Base-by-base conservation (phyloP, 2,113 vertebrate species). In the Irena cyanogastra region DNA sequence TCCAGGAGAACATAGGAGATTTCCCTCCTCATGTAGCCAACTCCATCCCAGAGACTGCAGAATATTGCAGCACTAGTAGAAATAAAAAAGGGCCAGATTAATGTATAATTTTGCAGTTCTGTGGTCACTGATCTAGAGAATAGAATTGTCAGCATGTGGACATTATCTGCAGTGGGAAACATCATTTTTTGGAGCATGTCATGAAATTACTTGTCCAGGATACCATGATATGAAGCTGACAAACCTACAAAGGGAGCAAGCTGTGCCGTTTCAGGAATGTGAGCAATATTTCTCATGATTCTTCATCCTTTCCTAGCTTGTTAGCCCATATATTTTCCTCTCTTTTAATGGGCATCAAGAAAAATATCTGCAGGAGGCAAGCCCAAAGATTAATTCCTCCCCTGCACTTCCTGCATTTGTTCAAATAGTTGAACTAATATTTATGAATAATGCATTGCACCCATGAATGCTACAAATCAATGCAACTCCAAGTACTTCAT, bases 391-490 rank as follows among this genome's bases (percentile, higher is more conserved):
- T 78, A 78, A 70, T 80, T 94, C 45, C 16, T 83, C 37, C 57
- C 59, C 22, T 66, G 53, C 30, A 24, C 19, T 35, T 83, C 15
- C 18, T 7, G 1, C 50, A 22, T 92, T 91, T 96, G 93, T 56
- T 90, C 90, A 92, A 60, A 33, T 5, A 63, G 64, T 68, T 81
- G 85, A 96, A 90, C 64, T 86, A 92, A 89, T 92, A 78, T 63
- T 96, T 66, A 92, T 95, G 69, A 94, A 93, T 97, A 93, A 94
- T 86, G 23, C 22, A 94, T 86, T 90, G 37, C 16, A 64, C 13
- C 63, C 44, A 54, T 18, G 37, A 66, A 83, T 56, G 44, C 7
- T 64, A 85, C 41, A 92, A 83, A 94, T 92, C 64, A 54, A 10
- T 80, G 23, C 13, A 76, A 35, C 63, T 77, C 75, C 31, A 57